Base-by-base conservation (phyloP, 2,888 invertebrate species). In the Tinea pellionella region DNA sequence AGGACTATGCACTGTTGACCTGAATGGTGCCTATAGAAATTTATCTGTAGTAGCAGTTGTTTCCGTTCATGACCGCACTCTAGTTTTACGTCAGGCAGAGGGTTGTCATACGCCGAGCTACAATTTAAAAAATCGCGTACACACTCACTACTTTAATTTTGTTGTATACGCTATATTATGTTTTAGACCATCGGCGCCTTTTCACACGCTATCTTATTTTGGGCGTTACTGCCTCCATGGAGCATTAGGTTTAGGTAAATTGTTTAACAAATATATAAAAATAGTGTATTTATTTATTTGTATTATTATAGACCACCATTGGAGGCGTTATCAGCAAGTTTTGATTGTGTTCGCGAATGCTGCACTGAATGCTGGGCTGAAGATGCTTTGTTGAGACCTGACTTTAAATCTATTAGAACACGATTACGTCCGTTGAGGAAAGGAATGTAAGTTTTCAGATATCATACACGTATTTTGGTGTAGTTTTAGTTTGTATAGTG, bases 381-480 rank as follows among this genome's bases (percentile, higher is more conserved):
- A 74, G 91, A 92, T 61, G 90, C 96, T 0, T 91, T 93, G 7
- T 84, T 90, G 8, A 87, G 97, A 1, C 97, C 96, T 0, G 97
- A 97, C 73, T 96, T 97, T 71, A 94, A 95, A 72, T 88, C 90
- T 15, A 92, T 97, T 61, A 89, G 96, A 30, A 90, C 93, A 15
- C 91, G 92, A 65, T 79, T 97, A 32, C 89, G 96, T 47, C 95
- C 95, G 0, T 85, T 97, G 61, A 87, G 95, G 60, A 94, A 96
- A 74, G 97, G 97, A 72, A 94, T 97, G 97, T 96, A 73, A 91
- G 93, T 89, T n/a, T n/a, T n/a, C n/a, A n/a, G n/a, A n/a, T n/a
- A n/a, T n/a, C n/a, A n/a, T n/a, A n/a, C n/a, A n/a, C n/a, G n/a
- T n/a, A n/a, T n/a, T n/a, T n/a, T n/a, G n/a, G n/a, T n/a, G n/a